These are phyloP conservation scores for Arenaria interpres DNA, from an alignment of 2,113 vertebrate genomes.

Conservation along the genomic window DNA sequence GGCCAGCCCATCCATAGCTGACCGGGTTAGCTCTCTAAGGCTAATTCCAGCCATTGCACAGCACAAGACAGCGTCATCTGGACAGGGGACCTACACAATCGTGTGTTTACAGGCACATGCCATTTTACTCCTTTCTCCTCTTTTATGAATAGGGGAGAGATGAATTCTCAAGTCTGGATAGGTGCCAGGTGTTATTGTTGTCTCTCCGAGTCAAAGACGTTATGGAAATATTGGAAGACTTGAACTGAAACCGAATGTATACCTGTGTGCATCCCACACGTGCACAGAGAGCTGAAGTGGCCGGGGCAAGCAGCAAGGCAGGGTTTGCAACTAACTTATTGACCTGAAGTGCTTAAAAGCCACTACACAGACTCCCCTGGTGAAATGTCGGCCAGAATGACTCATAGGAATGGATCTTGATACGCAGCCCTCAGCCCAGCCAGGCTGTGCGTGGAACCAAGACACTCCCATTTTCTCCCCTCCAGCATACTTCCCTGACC, in stretches of 20 bases:
- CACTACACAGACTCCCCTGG: not conserved
- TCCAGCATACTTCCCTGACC: slow-evolving; percentile 53
- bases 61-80: not conserved
- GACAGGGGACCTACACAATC: not conserved
- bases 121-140: not conserved
- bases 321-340: not conserved
- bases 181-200: not conserved
- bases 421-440: not conserved
- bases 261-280: not conserved
- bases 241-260: not conserved
- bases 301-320: not conserved
- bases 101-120: not conserved
- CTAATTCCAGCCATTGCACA: not conserved
- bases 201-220: not conserved
- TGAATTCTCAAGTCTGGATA: not conserved
- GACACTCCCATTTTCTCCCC: slow-evolving; percentile 46
- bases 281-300: rapidly evolving
- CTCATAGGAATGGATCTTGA: not conserved
- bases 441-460: slow-evolving; percentile 9
- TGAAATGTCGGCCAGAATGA: not conserved
- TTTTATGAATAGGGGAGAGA: not conserved
- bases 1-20: not conserved
- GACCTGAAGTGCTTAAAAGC: slow-evolving; percentile 21
- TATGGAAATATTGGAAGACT: not conserved
- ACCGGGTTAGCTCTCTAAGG: not conserved